Evolutionary conservation across 2,797 vertebrate genomes (phyloP).

Genomic region (Adrianichthys oophorus): DNA sequence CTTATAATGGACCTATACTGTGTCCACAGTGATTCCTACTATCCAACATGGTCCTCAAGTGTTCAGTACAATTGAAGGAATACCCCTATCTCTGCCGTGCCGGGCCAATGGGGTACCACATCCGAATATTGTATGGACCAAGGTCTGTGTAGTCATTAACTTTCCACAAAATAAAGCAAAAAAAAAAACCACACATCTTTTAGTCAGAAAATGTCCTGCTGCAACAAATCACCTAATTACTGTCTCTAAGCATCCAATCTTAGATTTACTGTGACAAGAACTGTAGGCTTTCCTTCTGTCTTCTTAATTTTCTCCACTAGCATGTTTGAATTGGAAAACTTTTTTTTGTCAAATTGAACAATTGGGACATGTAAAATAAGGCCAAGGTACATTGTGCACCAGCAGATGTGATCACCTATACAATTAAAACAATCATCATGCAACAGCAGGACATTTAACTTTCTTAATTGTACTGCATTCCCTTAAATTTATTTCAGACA

Average conservation of each 20-base stretch:
- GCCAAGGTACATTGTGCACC: constrained; percentile 47
- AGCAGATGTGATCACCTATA: constrained; percentile 43
- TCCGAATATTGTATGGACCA: constrained; percentile 89
- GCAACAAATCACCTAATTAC: neutral
- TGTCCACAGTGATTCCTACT: constrained; percentile 85
- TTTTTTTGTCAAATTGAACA: constrained; percentile 60
- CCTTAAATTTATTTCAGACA: too few relatives aligned
- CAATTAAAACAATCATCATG: constrained; percentile 26
- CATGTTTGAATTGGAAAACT: too few relatives aligned
- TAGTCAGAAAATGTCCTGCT: neutral
- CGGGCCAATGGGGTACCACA: constrained; percentile 86
- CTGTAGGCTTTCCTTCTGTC: too few relatives aligned
- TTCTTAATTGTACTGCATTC: neutral
- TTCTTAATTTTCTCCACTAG: too few relatives aligned
- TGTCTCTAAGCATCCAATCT: neutral
- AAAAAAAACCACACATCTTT: neutral
- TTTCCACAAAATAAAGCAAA: neutral
- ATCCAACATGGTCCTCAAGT: constrained; percentile 95
- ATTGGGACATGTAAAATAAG: constrained; percentile 59
- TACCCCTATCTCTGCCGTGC: constrained; percentile 87
- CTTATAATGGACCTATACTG: neutral
- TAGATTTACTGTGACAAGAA: neutral
- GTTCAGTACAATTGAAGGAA: constrained; percentile 92
- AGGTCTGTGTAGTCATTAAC: constrained; percentile 73
- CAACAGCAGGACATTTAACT: constrained; percentile 19